phyloP scores from a whole-genome alignment of 2,113 vertebrate species.

The Centropus unirufus region DNA sequence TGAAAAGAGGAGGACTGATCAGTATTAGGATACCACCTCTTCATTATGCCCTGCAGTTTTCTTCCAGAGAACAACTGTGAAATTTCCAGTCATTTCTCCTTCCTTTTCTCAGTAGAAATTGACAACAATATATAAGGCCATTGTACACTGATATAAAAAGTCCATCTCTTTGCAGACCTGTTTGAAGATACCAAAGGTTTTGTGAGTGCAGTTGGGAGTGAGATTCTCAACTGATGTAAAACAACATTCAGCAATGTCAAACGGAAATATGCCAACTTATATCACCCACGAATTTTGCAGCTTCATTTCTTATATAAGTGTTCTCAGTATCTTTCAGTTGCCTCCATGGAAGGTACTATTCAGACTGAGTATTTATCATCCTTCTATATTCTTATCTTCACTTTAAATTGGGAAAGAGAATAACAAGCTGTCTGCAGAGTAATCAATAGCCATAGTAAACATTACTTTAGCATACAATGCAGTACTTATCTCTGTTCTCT shows the following conservation, averaged over 20 bases:
- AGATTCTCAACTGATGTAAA: background rate
- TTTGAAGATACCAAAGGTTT: background rate
- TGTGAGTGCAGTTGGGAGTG: background rate
- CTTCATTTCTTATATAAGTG: background rate
- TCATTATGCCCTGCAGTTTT: background rate
- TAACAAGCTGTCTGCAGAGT: slow-evolving; percentile 43
- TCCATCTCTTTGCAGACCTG: background rate
- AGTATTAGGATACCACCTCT: background rate
- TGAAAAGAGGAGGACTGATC: background rate
- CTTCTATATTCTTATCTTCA: slow-evolving; percentile 42
- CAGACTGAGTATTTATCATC: slow-evolving; percentile 8
- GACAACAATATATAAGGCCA: background rate
- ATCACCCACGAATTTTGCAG: background rate
- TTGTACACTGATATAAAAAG: background rate
- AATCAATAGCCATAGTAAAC: slow-evolving; percentile 61
- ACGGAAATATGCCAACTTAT: background rate
- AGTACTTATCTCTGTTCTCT: slow-evolving; percentile 29
- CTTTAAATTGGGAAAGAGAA: slow-evolving; percentile 60
- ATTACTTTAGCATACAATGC: slow-evolving; percentile 29
- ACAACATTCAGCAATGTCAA: background rate
- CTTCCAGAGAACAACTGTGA: background rate
- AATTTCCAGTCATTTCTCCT: background rate
- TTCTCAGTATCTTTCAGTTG: slow-evolving; percentile 27
- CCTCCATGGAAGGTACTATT: slow-evolving; percentile 31
- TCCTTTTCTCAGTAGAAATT: background rate